Base-by-base conservation (phyloP, 2,888 invertebrate species). In the Trisateles emortualis region DNA sequence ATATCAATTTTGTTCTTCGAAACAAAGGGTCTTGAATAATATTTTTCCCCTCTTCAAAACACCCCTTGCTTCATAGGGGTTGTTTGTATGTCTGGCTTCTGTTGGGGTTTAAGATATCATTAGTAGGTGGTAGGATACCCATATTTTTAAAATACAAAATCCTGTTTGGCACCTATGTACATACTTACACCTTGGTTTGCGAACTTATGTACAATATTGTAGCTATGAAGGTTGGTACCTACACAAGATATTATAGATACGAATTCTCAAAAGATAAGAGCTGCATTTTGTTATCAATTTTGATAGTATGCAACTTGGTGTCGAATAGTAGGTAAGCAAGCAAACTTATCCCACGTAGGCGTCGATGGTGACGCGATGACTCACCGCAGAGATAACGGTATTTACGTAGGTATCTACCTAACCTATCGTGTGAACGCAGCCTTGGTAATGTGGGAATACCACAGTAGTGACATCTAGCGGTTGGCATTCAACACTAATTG, bases 1-100 rank as follows among this genome's bases (percentile, higher is more conserved):
- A 71, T 71, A 41, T 71, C 68, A 68, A 68, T 68, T 71, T 68
- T 68, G 68, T 68, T 68, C 68, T 59, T 59, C 45, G 48, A 38
- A 49, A 58, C 40, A 45, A 36, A 42, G 47, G 57, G 50, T 49
- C 22, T 42, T 40, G 16, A 10, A 22, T 17, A 19, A n/a, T 8
- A 42, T 38, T 1, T 13, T 9, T 17, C 13, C 58, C 51, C 41
- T 47, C 22, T 8, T 19, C 41, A 45, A 49, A 33, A 32, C 24
- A 36, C 26, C 59, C 49, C 35, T 17, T 26, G 26, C 26, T 26
- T 26, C 4, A 22, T 3, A 8, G 26, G 26, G 26, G 26, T 8
- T 8, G 8, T 26, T 1, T n/a, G n/a, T n/a, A n/a, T n/a, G n/a
- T n/a, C n/a, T n/a, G n/a, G n/a, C n/a, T n/a, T n/a, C n/a, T n/a